phyloP scores from a whole-genome alignment of 2,888 invertebrate genomes.

The Philhelius pedissequus region DNA sequence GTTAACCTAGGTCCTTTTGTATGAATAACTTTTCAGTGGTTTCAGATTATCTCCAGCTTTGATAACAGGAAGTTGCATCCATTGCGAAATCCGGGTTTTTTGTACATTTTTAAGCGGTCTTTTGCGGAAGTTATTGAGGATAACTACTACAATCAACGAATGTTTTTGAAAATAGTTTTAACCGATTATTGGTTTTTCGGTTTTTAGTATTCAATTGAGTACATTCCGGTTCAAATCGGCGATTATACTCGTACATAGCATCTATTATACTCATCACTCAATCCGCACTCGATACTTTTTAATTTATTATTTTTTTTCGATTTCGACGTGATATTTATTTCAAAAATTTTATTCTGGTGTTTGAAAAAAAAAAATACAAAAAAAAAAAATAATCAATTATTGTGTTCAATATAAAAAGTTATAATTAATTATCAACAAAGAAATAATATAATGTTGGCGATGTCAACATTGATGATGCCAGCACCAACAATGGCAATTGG shows the following conservation, averaged over 20 bases:
- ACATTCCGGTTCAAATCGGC: not conserved
- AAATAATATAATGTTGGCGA: slow-evolving; percentile 78
- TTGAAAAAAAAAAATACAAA: not conserved
- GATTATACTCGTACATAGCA: too few species aligned
- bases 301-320: not conserved
- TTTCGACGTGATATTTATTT: not conserved
- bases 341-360: not conserved
- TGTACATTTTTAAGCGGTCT: slow-evolving; percentile 23
- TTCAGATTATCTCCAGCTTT: slow-evolving; percentile 61
- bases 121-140: slow-evolving; percentile 8
- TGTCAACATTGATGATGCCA: slow-evolving; percentile 80
- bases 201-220: not conserved
- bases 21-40: slow-evolving; percentile 44
- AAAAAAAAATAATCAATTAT: not conserved
- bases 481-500: slow-evolving; percentile 79
- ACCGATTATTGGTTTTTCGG: not conserved
- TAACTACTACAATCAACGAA: not conserved
- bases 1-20: slow-evolving; percentile 36
- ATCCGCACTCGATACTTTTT: not conserved
- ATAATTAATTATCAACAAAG: slow-evolving; percentile 63
- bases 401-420: slow-evolving; percentile 69
- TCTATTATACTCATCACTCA: not conserved
- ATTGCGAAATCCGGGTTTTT: slow-evolving; percentile 30
- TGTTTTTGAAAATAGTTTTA: not conserved
- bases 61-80: slow-evolving; percentile 65